Conservation (phyloP, 1,140 invertebrate genomes). For the Monomorium pharaonis region DNA sequence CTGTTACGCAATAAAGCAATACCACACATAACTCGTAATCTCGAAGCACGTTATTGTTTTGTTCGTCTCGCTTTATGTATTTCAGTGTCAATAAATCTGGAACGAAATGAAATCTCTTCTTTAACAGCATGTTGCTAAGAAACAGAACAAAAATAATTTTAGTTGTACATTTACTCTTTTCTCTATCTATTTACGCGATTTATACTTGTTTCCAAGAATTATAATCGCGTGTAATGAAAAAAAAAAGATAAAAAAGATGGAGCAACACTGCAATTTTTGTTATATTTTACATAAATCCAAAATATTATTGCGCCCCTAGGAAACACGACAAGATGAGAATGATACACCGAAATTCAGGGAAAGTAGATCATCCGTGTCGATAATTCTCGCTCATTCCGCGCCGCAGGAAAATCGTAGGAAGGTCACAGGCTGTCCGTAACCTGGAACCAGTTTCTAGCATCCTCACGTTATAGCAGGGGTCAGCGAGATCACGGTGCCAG, state of each 20-base stretch:
- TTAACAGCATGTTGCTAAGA: not conserved
- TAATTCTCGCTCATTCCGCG: slow-evolving; percentile 17
- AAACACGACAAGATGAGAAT: not conserved
- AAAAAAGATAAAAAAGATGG: too few species aligned
- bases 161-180: not conserved
- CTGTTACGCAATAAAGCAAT: slow-evolving; percentile 12
- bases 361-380: slow-evolving; percentile 51
- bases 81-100: not conserved
- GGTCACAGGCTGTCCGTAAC: slow-evolving; percentile 62
- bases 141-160: not conserved
- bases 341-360: slow-evolving; percentile 9
- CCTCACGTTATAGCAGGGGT: slow-evolving; percentile 65
- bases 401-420: slow-evolving; percentile 60
- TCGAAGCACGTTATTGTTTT: not conserved
- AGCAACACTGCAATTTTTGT: not conserved
- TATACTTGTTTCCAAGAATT: not conserved
- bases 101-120: not conserved
- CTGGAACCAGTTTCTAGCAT: slow-evolving; percentile 72
- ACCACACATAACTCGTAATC: not conserved
- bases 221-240: not conserved
- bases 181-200: not conserved
- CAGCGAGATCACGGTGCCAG: slow-evolving; percentile 74
- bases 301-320: not conserved
- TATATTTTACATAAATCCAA: not conserved
- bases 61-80: not conserved